phyloP scores from a whole-genome alignment of 2,113 vertebrate genomes.

The Psephotus haematonotus region DNA sequence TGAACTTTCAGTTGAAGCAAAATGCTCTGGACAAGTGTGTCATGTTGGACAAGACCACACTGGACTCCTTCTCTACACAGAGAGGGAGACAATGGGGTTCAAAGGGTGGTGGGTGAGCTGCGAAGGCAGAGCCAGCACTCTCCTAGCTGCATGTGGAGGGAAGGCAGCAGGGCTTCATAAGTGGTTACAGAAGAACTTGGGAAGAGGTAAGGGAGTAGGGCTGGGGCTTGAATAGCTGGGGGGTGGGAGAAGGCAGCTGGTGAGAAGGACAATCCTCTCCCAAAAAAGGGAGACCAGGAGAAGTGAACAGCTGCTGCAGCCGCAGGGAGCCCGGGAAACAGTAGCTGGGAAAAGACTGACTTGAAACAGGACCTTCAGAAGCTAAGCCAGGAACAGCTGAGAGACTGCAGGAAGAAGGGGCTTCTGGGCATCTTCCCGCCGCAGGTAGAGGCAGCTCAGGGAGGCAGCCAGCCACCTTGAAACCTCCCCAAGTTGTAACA shows the following conservation, averaged over 20 bases:
- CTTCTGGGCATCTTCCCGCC: background rate
- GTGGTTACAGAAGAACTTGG: background rate
- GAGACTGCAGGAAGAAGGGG: background rate
- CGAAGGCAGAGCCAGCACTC: background rate
- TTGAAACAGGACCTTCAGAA: constrained; percentile 17
- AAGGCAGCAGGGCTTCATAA: background rate
- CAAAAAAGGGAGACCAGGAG: background rate
- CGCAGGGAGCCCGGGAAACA: background rate
- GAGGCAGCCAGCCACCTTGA: background rate
- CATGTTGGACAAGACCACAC: fast-evolving
- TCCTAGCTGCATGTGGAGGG: background rate
- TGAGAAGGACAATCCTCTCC: background rate
- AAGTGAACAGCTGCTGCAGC: constrained; percentile 39
- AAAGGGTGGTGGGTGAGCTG: background rate
- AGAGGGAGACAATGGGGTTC: background rate
- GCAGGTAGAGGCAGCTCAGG: background rate
- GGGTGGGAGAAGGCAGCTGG: background rate
- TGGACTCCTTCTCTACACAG: background rate
- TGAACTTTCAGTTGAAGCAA: background rate
- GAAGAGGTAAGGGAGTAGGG: background rate
- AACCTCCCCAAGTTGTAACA: fast-evolving
- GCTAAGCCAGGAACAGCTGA: constrained; percentile 25
- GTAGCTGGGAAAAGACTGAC: constrained; percentile 55
- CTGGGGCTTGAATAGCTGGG: background rate
- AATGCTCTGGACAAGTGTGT: background rate